phyloP scores from a whole-genome alignment of 1,140 invertebrate genomes.

The Andricus grossulariae region DNA sequence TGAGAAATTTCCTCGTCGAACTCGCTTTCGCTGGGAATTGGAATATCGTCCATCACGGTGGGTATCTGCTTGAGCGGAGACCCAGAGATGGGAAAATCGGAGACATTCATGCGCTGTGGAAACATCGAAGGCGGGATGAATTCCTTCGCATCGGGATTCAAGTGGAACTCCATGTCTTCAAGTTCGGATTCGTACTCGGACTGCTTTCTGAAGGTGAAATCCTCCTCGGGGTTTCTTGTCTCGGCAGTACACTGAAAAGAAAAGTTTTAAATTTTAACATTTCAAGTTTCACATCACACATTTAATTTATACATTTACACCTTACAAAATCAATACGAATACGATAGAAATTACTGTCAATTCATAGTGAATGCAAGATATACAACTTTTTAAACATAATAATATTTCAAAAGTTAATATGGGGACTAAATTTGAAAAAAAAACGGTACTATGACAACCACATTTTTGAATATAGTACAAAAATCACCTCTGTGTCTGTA shows the following conservation, averaged over 20 bases:
- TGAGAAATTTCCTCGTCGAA: constrained; percentile 79
- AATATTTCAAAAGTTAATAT: too few species aligned
- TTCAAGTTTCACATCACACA: too few species aligned
- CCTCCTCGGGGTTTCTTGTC: neutral
- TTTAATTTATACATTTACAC: too few species aligned
- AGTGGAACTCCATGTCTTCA: constrained; percentile 81
- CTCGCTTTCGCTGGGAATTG: constrained; percentile 79
- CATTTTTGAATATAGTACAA: neutral
- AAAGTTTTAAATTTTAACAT: too few species aligned
- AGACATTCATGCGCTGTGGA: constrained; percentile 60
- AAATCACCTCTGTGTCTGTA: constrained; percentile 50
- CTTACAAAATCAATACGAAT: too few species aligned
- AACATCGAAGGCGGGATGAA: constrained; percentile 80
- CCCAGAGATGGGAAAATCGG: constrained; percentile 78
- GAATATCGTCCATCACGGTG: constrained; percentile 78
- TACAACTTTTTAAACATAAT: too few species aligned
- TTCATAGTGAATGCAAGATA: too few species aligned
- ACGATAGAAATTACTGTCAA: too few species aligned
- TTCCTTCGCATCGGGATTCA: constrained; percentile 85
- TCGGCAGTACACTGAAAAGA: constrained; percentile 45
- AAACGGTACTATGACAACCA: neutral
- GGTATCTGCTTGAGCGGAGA: constrained; percentile 79
- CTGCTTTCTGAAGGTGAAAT: neutral
- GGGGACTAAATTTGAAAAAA: too few species aligned
- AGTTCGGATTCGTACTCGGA: constrained; percentile 37